These are phyloP conservation scores for Dinocampus coccinellae DNA, from an alignment of 2,888 invertebrate species.

Conservation along the genomic window DNA sequence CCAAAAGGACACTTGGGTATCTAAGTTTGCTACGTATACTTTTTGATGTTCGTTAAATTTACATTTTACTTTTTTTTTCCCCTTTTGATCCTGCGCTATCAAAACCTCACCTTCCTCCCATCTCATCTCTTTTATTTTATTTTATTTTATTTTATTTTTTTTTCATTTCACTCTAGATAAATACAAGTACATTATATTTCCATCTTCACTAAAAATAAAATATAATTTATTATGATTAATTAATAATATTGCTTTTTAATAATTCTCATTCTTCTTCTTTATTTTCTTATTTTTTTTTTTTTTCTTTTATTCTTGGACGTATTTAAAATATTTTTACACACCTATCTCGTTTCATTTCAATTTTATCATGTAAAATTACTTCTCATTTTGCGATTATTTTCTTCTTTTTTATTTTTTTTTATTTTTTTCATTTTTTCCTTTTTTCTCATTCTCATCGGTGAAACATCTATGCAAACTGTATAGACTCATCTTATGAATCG, in stretches of 20 bases:
- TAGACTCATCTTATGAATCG: slow-evolving; percentile 17
- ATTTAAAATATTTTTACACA: neutral
- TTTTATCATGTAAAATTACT: neutral
- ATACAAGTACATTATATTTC: neutral
- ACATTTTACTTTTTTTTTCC: neutral
- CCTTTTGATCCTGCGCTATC: neutral
- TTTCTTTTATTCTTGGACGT: too few relatives aligned
- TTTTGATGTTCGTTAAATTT: slow-evolving; percentile 24
- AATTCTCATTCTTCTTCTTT: neutral
- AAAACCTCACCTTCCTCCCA: neutral
- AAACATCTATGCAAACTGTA: neutral
- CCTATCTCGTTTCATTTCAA: neutral
- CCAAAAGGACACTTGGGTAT: slow-evolving; percentile 23
- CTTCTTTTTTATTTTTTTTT: neutral
- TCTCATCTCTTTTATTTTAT: too few relatives aligned
- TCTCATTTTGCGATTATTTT: neutral
- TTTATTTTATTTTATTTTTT: too few relatives aligned
- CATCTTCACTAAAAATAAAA: neutral
- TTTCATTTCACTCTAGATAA: neutral
- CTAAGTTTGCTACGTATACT: slow-evolving; percentile 3
- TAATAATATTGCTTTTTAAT: slow-evolving; percentile 10
- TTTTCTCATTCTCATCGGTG: too few relatives aligned
- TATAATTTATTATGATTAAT: slow-evolving; percentile 15
- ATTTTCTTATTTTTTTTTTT: too few relatives aligned
- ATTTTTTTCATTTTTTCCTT: neutral